These are phyloP conservation scores for Helicoverpa zea DNA, from an alignment of 1,140 invertebrate genomes.

Conservation along the genomic window DNA sequence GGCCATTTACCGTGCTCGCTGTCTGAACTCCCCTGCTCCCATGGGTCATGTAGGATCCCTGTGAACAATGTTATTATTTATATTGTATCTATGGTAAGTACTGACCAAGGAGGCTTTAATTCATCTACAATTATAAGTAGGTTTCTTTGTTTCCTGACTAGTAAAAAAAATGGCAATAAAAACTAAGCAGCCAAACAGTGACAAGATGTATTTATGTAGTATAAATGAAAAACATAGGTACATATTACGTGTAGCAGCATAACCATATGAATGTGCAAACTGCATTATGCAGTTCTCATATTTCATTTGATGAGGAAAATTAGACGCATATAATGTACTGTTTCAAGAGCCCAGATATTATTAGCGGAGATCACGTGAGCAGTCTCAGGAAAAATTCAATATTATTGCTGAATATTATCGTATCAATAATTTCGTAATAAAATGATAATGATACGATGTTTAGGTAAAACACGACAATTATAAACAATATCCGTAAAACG, in stretches of 20 bases:
- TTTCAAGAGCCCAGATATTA: conserved; percentile 30
- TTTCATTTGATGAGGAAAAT: conserved; percentile 5
- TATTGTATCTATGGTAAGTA: neutral
- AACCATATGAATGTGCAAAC: neutral
- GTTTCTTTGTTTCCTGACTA: too few relatives aligned
- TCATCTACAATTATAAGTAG: too few relatives aligned
- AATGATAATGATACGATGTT: conserved; percentile 5
- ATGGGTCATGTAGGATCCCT: conserved; percentile 76
- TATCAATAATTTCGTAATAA: neutral
- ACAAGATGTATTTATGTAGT: too few relatives aligned
- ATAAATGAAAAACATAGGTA: too few relatives aligned
- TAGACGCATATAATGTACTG: conserved; percentile 11
- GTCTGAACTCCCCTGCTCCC: conserved; percentile 80
- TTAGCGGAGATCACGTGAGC: conserved; percentile 43
- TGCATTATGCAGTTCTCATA: neutral
- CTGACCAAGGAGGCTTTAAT: too few relatives aligned
- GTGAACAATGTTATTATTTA: conserved; percentile 20
- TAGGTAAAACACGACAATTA: conserved; percentile 3
- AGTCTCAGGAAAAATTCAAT: neutral
- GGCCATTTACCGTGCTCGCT: conserved; percentile 72
- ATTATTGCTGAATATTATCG: neutral
- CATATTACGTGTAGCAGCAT: neutral
- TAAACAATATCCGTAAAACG: neutral
- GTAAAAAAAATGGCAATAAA: too few relatives aligned
- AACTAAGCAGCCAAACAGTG: too few relatives aligned